Conservation (phyloP, 1,140 invertebrate genomes). For the Drosophila elegans region DNA sequence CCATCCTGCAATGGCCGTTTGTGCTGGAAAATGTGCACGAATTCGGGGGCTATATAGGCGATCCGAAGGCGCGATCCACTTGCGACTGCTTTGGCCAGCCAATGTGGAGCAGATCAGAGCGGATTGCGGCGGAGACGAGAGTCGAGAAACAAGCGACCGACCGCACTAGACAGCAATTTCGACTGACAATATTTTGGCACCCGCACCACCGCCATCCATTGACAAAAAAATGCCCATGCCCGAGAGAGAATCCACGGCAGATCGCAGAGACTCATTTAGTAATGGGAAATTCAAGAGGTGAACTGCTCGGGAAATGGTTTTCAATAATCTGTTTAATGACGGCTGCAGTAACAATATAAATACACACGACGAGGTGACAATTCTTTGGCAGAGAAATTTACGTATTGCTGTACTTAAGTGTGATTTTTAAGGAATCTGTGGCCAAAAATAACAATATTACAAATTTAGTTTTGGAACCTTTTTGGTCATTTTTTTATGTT, state of each 20-base stretch:
- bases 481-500: too few relatives aligned
- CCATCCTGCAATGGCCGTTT: background rate
- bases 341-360: conserved; percentile 25
- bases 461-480: background rate
- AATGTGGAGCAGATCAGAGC: conserved; percentile 21
- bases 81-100: conserved; percentile 6
- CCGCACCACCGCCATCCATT: conserved; percentile 59
- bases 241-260: conserved; percentile 10
- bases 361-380: conserved; percentile 12
- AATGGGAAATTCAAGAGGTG: conserved; percentile 34
- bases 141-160: conserved; percentile 35
- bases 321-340: conserved; percentile 33
- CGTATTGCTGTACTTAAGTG: too few relatives aligned
- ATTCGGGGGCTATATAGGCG: conserved; percentile 4
- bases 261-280: conserved; percentile 27
- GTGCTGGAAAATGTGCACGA: conserved; percentile 22
- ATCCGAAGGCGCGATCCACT: conserved; percentile 14
- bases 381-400: background rate
- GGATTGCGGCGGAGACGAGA: conserved; percentile 27
- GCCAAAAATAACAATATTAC: too few relatives aligned
- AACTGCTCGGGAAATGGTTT: conserved; percentile 35
- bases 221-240: conserved; percentile 37
- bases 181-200: conserved; percentile 81
- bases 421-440: background rate
- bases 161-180: conserved; percentile 73